These are phyloP conservation scores for Gavia stellata DNA, from an alignment of 2,113 vertebrate genomes.

Conservation along the genomic window DNA sequence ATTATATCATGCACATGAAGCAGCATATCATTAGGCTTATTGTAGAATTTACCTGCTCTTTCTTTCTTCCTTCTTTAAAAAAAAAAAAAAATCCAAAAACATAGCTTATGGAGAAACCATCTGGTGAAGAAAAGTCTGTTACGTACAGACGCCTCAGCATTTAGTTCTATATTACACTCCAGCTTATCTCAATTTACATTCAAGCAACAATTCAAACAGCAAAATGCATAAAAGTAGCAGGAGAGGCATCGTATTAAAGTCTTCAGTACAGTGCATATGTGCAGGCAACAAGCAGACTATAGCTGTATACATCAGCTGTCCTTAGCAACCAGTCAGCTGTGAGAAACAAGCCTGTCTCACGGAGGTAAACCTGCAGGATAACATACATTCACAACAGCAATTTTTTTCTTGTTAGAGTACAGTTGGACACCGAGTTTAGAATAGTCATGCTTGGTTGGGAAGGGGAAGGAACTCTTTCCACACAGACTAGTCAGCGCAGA, in stretches of 20 bases:
- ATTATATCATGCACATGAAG: not conserved
- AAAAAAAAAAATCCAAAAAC: not conserved
- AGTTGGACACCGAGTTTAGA: not conserved
- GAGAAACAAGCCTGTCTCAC: not conserved
- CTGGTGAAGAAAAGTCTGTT: not conserved
- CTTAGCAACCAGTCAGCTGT: not conserved
- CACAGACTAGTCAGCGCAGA: not conserved
- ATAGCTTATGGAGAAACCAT: not conserved
- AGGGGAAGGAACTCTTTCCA: not conserved
- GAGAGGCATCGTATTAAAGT: not conserved
- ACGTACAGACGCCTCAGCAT: not conserved
- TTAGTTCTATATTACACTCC: not conserved
- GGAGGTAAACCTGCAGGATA: not conserved
- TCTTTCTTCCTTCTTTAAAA: not conserved
- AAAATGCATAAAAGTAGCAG: not conserved
- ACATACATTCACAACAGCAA: not conserved
- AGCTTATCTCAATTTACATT: not conserved
- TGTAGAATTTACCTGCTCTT: not conserved
- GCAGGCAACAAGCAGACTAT: not conserved
- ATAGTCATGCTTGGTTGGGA: not conserved
- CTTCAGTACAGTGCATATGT: not conserved
- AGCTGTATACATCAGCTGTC: not conserved
- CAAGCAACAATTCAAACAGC: not conserved
- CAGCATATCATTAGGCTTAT: not conserved
- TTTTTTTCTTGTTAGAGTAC: not conserved